Evolutionary conservation across 2,888 invertebrate species (phyloP).

Genomic region (Nomada fucata): DNA sequence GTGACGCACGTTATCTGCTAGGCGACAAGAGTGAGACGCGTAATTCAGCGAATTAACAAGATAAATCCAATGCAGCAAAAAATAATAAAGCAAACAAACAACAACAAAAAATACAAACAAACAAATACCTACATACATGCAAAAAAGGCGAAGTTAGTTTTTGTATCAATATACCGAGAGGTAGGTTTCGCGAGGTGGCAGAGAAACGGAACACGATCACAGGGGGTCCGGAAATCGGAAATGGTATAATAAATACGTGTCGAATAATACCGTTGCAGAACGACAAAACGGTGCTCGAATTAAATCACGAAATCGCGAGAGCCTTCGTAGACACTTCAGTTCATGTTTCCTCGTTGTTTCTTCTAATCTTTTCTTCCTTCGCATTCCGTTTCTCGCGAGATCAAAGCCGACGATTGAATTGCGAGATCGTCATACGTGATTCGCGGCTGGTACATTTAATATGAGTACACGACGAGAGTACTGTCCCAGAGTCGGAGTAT

Average conservation of each 20-base stretch:
- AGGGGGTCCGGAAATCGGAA: constrained; percentile 77
- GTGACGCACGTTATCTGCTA: constrained; percentile 71
- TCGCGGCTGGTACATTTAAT: constrained; percentile 3
- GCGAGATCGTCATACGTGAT: constrained; percentile 56
- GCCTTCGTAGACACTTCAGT: constrained; percentile 24
- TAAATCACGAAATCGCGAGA: not conserved
- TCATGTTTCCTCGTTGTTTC: not conserved
- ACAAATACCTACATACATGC: constrained; percentile 9
- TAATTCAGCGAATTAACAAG: constrained; percentile 61
- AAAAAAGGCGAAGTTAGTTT: constrained; percentile 67
- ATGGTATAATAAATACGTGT: constrained; percentile 62
- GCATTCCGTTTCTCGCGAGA: constrained; percentile 2
- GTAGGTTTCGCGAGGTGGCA: constrained; percentile 45
- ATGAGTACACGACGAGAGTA: constrained; percentile 17
- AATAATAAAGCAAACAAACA: constrained; percentile 25
- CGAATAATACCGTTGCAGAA: constrained; percentile 6
- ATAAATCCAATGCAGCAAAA: not conserved
- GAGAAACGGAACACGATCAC: constrained; percentile 33
- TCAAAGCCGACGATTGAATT: constrained; percentile 50
- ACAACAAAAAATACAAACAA: constrained; percentile 44
- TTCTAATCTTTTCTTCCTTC: not conserved
- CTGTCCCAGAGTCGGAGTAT: constrained; percentile 40
- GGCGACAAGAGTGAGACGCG: constrained; percentile 71
- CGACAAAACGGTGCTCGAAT: not conserved
- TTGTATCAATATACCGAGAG: constrained; percentile 64